Evolutionary conservation across 2,888 invertebrate species (phyloP).

Genomic region (Leucozona laternaria): DNA sequence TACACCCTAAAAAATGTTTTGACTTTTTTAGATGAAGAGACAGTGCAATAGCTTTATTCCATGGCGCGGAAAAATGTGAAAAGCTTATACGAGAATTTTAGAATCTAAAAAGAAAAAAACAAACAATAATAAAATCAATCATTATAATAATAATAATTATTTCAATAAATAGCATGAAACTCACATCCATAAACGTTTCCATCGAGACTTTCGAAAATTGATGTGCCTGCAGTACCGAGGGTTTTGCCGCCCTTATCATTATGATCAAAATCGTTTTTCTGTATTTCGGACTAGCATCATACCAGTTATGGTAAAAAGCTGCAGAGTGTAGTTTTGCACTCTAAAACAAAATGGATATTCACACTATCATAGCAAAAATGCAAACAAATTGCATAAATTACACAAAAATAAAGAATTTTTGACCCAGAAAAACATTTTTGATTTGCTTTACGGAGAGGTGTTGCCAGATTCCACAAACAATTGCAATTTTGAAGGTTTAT

Average conservation of each 20-base stretch:
- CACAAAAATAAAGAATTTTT: too few species aligned
- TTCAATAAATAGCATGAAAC: conserved; percentile 21
- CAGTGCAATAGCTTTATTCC: neutral
- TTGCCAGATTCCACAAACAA: too few species aligned
- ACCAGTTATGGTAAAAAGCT: conserved; percentile 81
- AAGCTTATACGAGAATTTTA: conserved; percentile 72
- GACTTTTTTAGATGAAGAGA: neutral
- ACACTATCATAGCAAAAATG: neutral
- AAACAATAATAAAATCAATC: neutral
- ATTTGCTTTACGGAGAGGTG: too few species aligned
- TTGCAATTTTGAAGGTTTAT: too few species aligned
- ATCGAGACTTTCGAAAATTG: conserved; percentile 80
- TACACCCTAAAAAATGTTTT: too few species aligned
- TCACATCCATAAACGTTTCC: conserved; percentile 80
- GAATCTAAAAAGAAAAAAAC: conserved; percentile 37
- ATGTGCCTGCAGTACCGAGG: conserved; percentile 77
- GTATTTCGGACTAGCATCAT: conserved; percentile 79
- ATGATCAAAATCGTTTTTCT: conserved; percentile 79
- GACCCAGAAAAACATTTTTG: too few species aligned
- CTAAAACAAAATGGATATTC: conserved; percentile 57
- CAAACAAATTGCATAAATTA: neutral
- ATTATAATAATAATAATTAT: neutral
- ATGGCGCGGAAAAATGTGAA: conserved; percentile 79
- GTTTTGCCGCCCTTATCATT: conserved; percentile 78
- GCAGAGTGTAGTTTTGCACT: conserved; percentile 78